Evolutionary conservation across 2,113 vertebrate genomes (phyloP), one percentile per base, ranked within the genome.

Genomic region (Nothoprocta perdicaria): DNA sequence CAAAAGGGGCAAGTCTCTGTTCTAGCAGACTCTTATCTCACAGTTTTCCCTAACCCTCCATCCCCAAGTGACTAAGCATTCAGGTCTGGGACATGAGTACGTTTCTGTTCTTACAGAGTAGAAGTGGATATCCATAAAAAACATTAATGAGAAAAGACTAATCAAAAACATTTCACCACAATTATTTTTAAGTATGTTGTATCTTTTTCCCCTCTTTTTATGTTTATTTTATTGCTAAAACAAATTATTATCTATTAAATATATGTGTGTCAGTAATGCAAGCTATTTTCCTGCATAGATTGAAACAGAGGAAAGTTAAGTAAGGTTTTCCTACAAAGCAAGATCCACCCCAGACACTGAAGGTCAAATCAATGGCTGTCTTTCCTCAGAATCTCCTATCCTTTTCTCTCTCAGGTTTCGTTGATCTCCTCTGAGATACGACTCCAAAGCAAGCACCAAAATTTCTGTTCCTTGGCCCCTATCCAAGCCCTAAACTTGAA

Each of bases 241-340:
- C 46, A 46, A 48, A 48, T 48, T 48, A 48, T 46, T 46, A 9
- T 76, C 2, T 8, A 52, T 29, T 77, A 45, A 63, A 66, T 86
- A 14, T 2, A 35, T 0, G 43, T 6, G 12, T 80, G 11, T 14
- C 35, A 60, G 50, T 24, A 43, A 3, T 4, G 22, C 9, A 31
- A 26, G 6, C n/a, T 57, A 29, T 66, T 74, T 77, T 62, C 17
- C 23, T 29, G 19, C 69, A 52, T 3, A 55, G 7, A 6, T n/a
- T 77, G 15, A 29, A 65, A 88, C 9, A 61, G 12, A 31, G 41
- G 76, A 5, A 10, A 1, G 1, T 76, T 53, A 80, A 10, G 26
- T 10, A 53, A 26, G 65, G 3, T 8, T 71, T 86, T 52, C 2
- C 50, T 27, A 11, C 3, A 19, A 61, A 76, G 22, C 41, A 4